Evolutionary conservation across 2,797 vertebrate species (phyloP), one percentile per base, ranked within the genome.

Genomic region (Paguma larvata): DNA sequence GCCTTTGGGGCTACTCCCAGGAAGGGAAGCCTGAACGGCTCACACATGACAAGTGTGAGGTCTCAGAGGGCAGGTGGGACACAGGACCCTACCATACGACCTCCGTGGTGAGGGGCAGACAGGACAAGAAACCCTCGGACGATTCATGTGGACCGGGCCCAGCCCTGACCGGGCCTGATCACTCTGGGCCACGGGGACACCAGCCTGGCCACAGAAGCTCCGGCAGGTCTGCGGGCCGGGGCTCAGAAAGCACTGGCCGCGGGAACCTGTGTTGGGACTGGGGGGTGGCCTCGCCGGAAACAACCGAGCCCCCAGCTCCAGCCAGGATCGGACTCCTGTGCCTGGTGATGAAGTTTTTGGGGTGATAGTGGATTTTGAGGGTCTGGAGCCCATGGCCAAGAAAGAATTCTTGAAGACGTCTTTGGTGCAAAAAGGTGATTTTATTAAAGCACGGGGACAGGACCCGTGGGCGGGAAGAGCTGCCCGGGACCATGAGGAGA

Each of bases 121-220:
- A 73, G 80, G 25, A 34, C 32, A 73, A 73, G 25, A 86, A 86
- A 32, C 4, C 34, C 32, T 34, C 51, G 73, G 56, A 41, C 63
- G 53, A 23, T 59, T 38, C 19, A 48, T 46, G 67, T 82, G 23
- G 19, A 15, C 48, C 6, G 21, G 44, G 16, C 34, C n/a, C 19
- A n/a, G 73, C 41, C 65, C 77, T 56, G 23, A 46, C 67, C 70
- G 13, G 23, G 34, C 44, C 59, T 10, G 53, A 32, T 19, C 41
- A 30, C 21, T 73, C 51, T 38, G 38, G 32, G 15, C 67, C 51
- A 10, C 1, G 2, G 67, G 75, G 12, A 4, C 18, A 8, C 23
- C 65, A 0, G 41, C 41, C 25, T 63, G 19, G 56, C 32, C 27
- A 13, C 19, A 0, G 0, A 5, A 75, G 53, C 53, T 16, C 30